A percentile compares a stretch with the other conserved stretches of the same genome.
Evolutionary conservation across 2,113 vertebrate genomes (phyloP).

Genomic region (Sylvicapra grimmia): DNA sequence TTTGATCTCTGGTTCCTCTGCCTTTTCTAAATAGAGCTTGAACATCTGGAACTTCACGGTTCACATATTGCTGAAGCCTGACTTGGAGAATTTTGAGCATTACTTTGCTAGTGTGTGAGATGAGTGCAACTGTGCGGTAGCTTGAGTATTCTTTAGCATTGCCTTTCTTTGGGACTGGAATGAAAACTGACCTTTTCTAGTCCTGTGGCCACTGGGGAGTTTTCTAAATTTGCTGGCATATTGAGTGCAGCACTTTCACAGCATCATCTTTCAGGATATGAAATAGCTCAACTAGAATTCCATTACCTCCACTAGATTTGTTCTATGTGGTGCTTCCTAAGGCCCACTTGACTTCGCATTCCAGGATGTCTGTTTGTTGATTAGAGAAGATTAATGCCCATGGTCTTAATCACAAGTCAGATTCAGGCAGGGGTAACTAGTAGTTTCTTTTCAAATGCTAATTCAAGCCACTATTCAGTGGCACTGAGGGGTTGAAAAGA

Average conservation of each 20-base stretch:
- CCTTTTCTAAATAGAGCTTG: neutral
- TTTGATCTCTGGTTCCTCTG: neutral
- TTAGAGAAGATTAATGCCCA: neutral
- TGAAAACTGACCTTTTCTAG: neutral
- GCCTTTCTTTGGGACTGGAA: neutral
- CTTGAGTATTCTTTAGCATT: neutral
- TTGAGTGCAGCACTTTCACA: neutral
- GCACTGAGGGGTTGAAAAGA: neutral
- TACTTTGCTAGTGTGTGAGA: neutral
- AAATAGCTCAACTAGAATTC: neutral
- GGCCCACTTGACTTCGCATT: neutral
- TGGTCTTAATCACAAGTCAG: neutral
- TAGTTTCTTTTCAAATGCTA: slow-evolving; percentile 11
- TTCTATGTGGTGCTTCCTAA: neutral
- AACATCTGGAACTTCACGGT: neutral
- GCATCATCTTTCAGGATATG: neutral
- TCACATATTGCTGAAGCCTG: neutral
- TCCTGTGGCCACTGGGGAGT: neutral
- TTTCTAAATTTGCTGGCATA: neutral
- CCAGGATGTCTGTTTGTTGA: neutral
- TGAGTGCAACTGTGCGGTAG: neutral
- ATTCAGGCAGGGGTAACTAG: neutral
- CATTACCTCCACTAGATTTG: neutral
- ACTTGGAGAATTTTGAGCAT: neutral
- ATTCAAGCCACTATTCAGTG: neutral